phyloP scores from a whole-genome alignment of 2,797 vertebrate genomes.

The Anas bahamensis region DNA sequence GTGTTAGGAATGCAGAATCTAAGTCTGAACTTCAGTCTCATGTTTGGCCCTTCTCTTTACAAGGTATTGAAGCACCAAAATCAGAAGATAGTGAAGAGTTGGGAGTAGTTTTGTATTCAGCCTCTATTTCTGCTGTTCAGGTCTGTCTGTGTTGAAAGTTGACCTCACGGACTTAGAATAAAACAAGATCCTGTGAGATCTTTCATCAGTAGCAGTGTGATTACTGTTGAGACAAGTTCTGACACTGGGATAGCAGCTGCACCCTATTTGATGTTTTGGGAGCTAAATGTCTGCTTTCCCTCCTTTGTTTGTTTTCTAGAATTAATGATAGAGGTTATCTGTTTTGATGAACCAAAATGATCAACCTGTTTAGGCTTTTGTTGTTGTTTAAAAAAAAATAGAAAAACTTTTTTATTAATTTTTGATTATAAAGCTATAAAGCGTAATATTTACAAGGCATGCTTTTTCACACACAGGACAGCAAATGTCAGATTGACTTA shows the following conservation, averaged over 20 bases:
- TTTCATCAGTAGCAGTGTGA: neutral
- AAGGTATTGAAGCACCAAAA: neutral
- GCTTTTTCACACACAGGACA: neutral
- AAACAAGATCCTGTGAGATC: neutral
- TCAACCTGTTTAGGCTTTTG: neutral
- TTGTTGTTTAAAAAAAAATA: neutral
- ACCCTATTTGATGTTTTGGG: neutral
- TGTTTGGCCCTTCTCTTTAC: neutral
- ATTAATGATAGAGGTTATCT: neutral
- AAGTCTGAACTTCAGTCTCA: neutral
- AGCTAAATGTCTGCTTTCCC: neutral
- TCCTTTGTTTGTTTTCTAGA: neutral
- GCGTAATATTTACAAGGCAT: neutral
- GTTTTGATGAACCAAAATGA: neutral
- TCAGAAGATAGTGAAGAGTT: neutral
- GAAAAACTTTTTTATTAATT: neutral
- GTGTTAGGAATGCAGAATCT: neutral
- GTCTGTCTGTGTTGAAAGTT: neutral
- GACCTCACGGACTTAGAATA: neutral
- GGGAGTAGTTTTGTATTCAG: neutral
- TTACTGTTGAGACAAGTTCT: neutral
- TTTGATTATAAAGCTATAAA: neutral
- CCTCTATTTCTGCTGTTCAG: neutral
- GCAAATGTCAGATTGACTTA: slow-evolving; percentile 25
- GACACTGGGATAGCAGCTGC: neutral